These are phyloP conservation scores for Eustalomyia histrio DNA, from an alignment of 2,888 invertebrate genomes.

Conservation along the genomic window DNA sequence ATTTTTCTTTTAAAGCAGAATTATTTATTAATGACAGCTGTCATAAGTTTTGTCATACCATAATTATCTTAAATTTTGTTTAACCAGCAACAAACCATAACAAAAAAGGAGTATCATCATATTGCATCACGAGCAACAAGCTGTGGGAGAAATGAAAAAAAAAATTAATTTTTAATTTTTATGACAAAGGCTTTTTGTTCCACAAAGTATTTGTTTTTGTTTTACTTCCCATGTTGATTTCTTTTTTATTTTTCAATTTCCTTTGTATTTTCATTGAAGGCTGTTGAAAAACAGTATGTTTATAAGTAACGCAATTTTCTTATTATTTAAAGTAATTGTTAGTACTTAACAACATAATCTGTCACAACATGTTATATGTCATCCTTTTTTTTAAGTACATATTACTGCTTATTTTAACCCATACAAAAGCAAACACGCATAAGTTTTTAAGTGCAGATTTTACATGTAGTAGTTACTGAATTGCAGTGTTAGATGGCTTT, in stretches of 20 bases:
- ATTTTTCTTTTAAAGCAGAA: slow-evolving; percentile 10
- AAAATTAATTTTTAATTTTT: slow-evolving; percentile 32
- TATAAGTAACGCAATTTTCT: slow-evolving; percentile 21
- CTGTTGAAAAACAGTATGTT: not conserved
- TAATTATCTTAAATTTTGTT: slow-evolving; percentile 41
- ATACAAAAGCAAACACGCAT: slow-evolving; percentile 39
- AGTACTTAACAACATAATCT: slow-evolving; percentile 40
- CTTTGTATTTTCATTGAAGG: slow-evolving; percentile 14
- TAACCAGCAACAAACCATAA: not conserved
- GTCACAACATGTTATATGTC: slow-evolving; percentile 40
- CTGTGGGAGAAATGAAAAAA: slow-evolving; percentile 51
- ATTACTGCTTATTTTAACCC: slow-evolving; percentile 21
- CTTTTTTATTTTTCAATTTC: not conserved
- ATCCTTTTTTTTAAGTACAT: slow-evolving; percentile 23
- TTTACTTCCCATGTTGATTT: not conserved
- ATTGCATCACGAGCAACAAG: slow-evolving; percentile 29
- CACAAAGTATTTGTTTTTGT: not conserved
- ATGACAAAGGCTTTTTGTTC: slow-evolving; percentile 5
- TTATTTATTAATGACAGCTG: slow-evolving; percentile 57
- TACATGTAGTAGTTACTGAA: too few species aligned
- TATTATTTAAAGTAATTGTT: slow-evolving; percentile 23
- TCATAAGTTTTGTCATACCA: slow-evolving; percentile 57
- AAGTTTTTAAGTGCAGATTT: slow-evolving; percentile 1
- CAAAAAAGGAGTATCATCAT: not conserved
- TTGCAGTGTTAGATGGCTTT: slow-evolving; percentile 26